Base-by-base conservation (phyloP, 92 coral and sea anemone genomes). In the Isaurus tuberculatus region DNA sequence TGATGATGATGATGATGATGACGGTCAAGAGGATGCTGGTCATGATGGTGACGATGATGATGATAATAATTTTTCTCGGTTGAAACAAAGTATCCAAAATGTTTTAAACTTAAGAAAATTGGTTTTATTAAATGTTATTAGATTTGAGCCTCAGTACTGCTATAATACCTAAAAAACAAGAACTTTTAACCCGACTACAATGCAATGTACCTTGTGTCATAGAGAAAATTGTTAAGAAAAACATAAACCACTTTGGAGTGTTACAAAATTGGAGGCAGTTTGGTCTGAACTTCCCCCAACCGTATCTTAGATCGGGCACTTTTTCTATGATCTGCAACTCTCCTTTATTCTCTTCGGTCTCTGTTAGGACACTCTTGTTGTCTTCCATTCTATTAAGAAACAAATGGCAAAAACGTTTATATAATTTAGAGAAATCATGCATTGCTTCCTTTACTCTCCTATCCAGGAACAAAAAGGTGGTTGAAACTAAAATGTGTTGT, bases 221-320 rank as follows among this genome's bases (percentile, higher is more conserved):
- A 9, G 98, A 73, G 85, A 89, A 86, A 2, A 90, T 40, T 23
- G 91, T 83, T 9, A 92, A 70, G 30, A 81, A 73, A 60, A 88
- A 23, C 75, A 95, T 84, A 71, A 95, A 95, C 70, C 94, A 95
- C 79, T 88, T 94, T 16, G 95, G 91, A 36, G 83, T 91, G 78
- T 95, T 95, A 17, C 88, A 63, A 79, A 83, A 84, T 85, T 95
- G 98, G 34, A 95, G 79, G 74, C 88, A 84, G 43, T 86, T 68
- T 16, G 98, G 98, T 61, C 82, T 85, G 61, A 94, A 91, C 20
- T 83, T 67, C 27, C 95, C 93, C 98, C 98, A 95, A 23, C 98
- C 98, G 73, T 81, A 90, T 32, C 86, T 90, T 7, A 92, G 84
- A 10, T 87, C 90, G 19, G 66, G 66, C 63, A 16, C 22, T 25